phyloP scores from a whole-genome alignment of 2,888 invertebrate species.

The Mythimna albipuncta region DNA sequence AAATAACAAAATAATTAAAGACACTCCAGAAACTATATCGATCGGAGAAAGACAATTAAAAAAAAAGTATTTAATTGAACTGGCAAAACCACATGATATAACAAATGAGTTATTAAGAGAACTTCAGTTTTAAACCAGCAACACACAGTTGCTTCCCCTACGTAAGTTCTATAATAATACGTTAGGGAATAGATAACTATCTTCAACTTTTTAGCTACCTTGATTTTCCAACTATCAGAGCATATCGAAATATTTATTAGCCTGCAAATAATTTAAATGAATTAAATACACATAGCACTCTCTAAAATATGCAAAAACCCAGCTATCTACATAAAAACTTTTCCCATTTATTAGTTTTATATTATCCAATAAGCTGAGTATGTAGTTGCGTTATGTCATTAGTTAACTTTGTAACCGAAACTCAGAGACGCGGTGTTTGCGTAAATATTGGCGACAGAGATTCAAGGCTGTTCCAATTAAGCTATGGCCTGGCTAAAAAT shows the following conservation, averaged over 20 bases:
- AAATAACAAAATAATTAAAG: neutral
- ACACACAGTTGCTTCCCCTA: no score
- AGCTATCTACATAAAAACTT: conserved; percentile 19
- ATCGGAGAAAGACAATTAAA: neutral
- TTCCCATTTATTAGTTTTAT: conserved; percentile 37
- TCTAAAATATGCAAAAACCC: conserved; percentile 15
- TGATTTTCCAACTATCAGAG: neutral
- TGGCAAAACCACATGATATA: no score
- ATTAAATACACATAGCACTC: neutral
- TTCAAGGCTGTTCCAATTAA: conserved; percentile 80
- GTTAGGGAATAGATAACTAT: neutral
- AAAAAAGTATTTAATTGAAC: no score
- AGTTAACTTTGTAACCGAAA: conserved; percentile 70
- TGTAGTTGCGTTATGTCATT: conserved; percentile 75
- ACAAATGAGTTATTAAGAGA: no score
- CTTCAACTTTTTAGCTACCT: neutral
- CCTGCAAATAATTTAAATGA: neutral
- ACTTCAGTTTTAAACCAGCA: no score
- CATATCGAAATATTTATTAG: neutral
- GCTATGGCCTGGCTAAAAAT: conserved; percentile 66
- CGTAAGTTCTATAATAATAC: no score
- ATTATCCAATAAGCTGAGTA: conserved; percentile 42
- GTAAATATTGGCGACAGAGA: conserved; percentile 81
- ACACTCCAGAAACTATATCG: neutral
- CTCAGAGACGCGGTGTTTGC: conserved; percentile 70